A percentile compares a stretch with the other conserved stretches of the same genome.
Conservation (phyloP, 2,888 invertebrate species). For the Pemphredon lugubris region DNA sequence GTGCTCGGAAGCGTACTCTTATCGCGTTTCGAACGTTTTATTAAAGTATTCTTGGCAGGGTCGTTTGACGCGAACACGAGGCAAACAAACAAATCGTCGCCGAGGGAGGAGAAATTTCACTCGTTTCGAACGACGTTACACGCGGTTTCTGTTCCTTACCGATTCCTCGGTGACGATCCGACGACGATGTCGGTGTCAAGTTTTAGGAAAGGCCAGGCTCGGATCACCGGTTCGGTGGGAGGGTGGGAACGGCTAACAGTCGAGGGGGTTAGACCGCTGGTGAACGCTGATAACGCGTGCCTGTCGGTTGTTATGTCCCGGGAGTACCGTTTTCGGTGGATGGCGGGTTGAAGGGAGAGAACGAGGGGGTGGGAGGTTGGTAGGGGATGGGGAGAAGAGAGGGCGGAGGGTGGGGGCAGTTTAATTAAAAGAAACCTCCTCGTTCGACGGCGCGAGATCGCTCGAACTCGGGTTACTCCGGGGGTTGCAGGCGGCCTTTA, state of each 20-base stretch:
- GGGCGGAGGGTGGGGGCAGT: conserved; percentile 63
- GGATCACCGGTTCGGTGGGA: not conserved
- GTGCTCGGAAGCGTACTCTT: no score
- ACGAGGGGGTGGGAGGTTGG: not conserved
- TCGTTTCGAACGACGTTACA: not conserved
- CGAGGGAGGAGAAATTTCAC: no score
- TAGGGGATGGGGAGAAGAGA: conserved; percentile 20
- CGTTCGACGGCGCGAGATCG: conserved; percentile 63
- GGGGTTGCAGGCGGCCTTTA: conserved; percentile 63
- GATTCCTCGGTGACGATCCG: not conserved
- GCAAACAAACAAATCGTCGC: no score
- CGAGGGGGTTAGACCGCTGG: conserved; percentile 68
- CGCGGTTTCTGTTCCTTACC: no score
- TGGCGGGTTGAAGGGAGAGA: conserved; percentile 20
- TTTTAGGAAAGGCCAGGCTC: not conserved
- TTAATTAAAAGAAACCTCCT: conserved; percentile 80
- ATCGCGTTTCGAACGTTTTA: no score
- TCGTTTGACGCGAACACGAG: no score
- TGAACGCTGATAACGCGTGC: conserved; percentile 78
- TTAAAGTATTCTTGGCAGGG: no score
- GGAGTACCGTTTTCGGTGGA: conserved; percentile 68
- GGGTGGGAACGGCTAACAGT: conserved; percentile 16
- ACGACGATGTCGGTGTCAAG: not conserved
- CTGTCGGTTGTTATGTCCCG: conserved; percentile 77
- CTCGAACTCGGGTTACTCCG: conserved; percentile 64